phyloP scores from a whole-genome alignment of 2,797 vertebrate genomes.

The Bradypodion ventrale region DNA sequence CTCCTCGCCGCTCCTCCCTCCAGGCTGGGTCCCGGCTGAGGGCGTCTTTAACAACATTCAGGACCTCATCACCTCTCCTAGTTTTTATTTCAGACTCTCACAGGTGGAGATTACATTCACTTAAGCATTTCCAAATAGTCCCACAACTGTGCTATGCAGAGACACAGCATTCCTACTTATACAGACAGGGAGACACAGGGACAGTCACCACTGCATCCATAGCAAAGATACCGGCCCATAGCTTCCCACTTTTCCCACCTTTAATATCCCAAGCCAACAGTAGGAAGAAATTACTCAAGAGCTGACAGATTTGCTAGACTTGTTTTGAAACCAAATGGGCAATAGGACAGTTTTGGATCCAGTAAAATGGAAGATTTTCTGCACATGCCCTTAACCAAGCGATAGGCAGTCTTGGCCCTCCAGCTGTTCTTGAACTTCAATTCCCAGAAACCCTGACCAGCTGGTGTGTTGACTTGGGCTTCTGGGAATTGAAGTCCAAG shows the following conservation, averaged over 20 bases:
- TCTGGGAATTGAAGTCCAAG: too few species aligned
- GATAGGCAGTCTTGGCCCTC: too few species aligned
- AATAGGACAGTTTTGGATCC: not conserved
- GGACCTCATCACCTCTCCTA: not conserved
- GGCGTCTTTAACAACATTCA: not conserved
- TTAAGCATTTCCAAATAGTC: not conserved
- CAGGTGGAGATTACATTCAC: not conserved
- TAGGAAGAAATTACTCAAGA: not conserved
- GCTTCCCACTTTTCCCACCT: not conserved
- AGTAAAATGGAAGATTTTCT: not conserved
- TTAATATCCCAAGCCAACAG: not conserved
- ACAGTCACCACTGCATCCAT: not conserved
- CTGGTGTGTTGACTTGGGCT: too few species aligned
- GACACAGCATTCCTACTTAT: not conserved
- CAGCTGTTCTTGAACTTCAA: too few species aligned
- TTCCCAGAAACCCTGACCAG: too few species aligned
- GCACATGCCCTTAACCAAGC: not conserved
- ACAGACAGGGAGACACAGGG: not conserved
- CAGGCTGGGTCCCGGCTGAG: too few species aligned
- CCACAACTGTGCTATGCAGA: too few species aligned
- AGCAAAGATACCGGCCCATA: not conserved
- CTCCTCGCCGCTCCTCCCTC: too few species aligned
- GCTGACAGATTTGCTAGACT: not conserved
- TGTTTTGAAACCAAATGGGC: not conserved
- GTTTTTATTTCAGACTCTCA: not conserved